phyloP scores from a whole-genome alignment of 2,113 vertebrate genomes.

The Phalacrocorax brasilianus region DNA sequence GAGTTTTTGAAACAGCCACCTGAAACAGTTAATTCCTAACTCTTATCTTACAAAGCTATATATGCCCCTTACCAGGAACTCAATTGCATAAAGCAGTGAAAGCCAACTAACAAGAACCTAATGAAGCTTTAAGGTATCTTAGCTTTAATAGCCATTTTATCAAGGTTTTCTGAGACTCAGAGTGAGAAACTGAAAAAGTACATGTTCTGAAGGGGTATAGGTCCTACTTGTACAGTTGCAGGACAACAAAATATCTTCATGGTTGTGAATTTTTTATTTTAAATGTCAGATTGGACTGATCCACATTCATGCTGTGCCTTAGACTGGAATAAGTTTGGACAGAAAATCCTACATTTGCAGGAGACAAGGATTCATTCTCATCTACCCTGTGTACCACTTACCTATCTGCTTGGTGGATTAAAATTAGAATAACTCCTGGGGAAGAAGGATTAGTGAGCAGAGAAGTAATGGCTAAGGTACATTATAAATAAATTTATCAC shows the following conservation, averaged over 20 bases:
- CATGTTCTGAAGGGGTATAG: neutral
- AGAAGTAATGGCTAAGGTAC: neutral
- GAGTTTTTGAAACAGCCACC: neutral
- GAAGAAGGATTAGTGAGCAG: neutral
- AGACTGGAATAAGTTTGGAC: neutral
- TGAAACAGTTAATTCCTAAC: neutral
- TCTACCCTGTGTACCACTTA: neutral
- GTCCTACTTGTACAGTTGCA: neutral
- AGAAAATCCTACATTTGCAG: neutral
- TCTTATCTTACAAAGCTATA: neutral
- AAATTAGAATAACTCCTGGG: neutral
- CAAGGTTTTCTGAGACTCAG: neutral
- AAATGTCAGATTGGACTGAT: neutral
- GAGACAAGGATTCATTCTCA: neutral
- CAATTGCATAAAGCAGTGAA: neutral
- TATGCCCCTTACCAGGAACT: neutral
- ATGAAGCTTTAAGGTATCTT: neutral
- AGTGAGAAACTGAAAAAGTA: neutral
- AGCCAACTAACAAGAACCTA: neutral
- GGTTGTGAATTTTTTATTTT: neutral
- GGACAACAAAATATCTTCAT: neutral
- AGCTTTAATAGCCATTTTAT: neutral
- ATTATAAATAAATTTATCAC: slow-evolving; percentile 36
- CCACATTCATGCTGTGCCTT: neutral
- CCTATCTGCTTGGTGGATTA: neutral